Evolutionary conservation across 2,888 invertebrate species (phyloP).

Genomic region (Heliconius cydno): DNA sequence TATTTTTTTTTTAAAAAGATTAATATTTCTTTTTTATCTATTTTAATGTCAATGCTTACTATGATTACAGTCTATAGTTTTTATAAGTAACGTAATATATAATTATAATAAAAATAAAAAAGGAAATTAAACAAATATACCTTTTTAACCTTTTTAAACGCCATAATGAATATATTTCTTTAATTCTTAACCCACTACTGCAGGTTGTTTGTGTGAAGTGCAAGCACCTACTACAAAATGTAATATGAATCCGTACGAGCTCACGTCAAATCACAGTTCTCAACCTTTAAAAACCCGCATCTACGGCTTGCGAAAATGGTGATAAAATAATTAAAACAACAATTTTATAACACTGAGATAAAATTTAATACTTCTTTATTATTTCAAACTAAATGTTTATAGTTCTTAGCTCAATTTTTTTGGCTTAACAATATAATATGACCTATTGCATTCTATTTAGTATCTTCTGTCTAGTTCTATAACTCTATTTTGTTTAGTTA

Average conservation of each 20-base stretch:
- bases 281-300: conserved; percentile 31
- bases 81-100: neutral
- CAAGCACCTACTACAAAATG: conserved; percentile 22
- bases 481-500: too few relatives aligned
- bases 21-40: neutral
- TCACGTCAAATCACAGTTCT: conserved; percentile 27
- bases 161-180: neutral
- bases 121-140: neutral
- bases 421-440: neutral
- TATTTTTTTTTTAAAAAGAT: neutral
- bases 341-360: conserved; percentile 30
- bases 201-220: conserved; percentile 20
- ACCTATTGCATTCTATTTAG: neutral
- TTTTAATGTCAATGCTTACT: neutral
- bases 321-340: conserved; percentile 35
- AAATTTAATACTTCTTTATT: conserved; percentile 19
- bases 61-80: neutral
- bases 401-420: neutral
- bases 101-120: neutral
- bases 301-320: conserved; percentile 19
- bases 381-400: neutral
- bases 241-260: conserved; percentile 4
- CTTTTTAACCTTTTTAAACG: conserved; percentile 1
- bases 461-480: neutral
- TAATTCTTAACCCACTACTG: neutral